A percentile compares a stretch with the other conserved stretches of the same genome.
phyloP scores from a whole-genome alignment of 2,113 vertebrate species.

The Brachirus orientalis region DNA sequence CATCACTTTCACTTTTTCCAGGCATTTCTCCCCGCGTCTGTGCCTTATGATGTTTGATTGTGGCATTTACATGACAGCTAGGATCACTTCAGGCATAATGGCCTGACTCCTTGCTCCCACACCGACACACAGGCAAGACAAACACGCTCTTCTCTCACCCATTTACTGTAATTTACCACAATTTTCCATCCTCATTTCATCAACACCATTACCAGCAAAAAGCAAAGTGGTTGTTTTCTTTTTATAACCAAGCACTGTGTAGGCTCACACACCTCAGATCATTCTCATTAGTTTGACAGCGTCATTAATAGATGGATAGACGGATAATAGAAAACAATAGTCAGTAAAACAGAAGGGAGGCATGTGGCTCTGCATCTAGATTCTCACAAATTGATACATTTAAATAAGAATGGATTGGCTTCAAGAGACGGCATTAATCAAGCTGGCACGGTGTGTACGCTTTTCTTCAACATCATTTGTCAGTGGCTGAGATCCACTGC shows the following conservation, averaged over 20 bases:
- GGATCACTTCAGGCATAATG: constrained; percentile 23
- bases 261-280: background rate
- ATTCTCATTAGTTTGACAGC: constrained; percentile 17
- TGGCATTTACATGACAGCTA: constrained; percentile 31
- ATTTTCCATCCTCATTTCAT: constrained; percentile 12
- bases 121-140: background rate
- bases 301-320: constrained; percentile 12
- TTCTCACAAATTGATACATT: constrained; percentile 37
- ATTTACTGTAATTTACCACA: constrained; percentile 24
- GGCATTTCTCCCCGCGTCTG: background rate
- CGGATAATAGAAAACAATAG: constrained; percentile 2
- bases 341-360: constrained; percentile 27
- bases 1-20: background rate
- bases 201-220: constrained; percentile 22
- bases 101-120: background rate
- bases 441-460: constrained; percentile 9
- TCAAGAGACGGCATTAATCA: constrained; percentile 43
- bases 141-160: constrained; percentile 13
- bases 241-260: background rate
- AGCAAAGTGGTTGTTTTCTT: constrained; percentile 18
- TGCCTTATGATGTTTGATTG: constrained; percentile 13
- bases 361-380: constrained; percentile 24
- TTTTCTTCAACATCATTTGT: constrained; percentile 15
- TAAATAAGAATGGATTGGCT: constrained; percentile 52
- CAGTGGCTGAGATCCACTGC: background rate